Conservation (phyloP, 1,140 invertebrate species). For the Apolygus lucorum region DNA sequence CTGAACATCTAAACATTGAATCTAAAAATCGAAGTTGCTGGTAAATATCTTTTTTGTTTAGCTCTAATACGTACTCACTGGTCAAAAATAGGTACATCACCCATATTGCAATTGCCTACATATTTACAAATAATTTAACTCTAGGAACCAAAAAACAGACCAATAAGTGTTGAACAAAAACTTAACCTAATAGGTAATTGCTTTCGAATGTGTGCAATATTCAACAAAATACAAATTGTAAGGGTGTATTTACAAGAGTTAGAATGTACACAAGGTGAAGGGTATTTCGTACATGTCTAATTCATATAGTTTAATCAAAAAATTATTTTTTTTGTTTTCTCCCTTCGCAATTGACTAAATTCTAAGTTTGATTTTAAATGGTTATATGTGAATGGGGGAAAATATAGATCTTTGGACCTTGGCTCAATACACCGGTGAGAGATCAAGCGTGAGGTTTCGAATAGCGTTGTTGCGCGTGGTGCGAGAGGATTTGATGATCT, state of each 20-base stretch:
- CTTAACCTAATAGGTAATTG: neutral
- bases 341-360: too few relatives aligned
- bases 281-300: too few relatives aligned
- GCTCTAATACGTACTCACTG: neutral
- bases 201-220: neutral
- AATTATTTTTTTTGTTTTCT: too few relatives aligned
- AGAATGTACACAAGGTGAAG: neutral
- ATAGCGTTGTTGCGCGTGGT: slow-evolving; percentile 68
- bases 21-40: too few relatives aligned
- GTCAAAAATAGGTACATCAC: neutral
- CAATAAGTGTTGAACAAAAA: neutral
- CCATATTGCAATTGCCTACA: too few relatives aligned
- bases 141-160: neutral
- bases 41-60: too few relatives aligned
- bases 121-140: neutral
- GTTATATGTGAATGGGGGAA: too few relatives aligned
- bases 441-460: slow-evolving; percentile 67
- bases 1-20: too few relatives aligned
- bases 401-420: too few relatives aligned
- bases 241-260: neutral
- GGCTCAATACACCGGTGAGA: slow-evolving; percentile 65
- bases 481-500: slow-evolving; percentile 80
- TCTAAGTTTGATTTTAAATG: too few relatives aligned
- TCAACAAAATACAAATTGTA: neutral
- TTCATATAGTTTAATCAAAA: too few relatives aligned